Evolutionary conservation across 2,888 invertebrate genomes (phyloP).

Genomic region (Nephrotoma flavescens): DNA sequence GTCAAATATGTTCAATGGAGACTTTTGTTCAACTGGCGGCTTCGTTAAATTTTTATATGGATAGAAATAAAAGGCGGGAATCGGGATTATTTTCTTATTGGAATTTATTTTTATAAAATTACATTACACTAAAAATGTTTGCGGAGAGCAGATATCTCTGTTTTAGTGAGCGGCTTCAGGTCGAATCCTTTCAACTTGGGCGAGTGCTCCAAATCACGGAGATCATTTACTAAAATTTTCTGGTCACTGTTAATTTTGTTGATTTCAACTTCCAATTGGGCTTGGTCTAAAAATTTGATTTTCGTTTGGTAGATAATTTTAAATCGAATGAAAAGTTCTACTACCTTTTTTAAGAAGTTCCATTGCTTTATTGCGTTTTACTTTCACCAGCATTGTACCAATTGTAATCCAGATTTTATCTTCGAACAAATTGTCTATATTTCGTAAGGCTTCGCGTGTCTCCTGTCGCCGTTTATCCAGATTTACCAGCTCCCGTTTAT

Average conservation of each 20-base stretch:
- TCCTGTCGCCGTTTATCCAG: conserved; percentile 27
- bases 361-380: conserved; percentile 21
- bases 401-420: conserved; percentile 30
- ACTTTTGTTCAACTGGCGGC: not conserved
- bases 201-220: conserved; percentile 26
- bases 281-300: conserved; percentile 21
- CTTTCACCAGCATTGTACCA: conserved; percentile 27
- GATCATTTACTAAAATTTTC: conserved; percentile 27
- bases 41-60: not conserved
- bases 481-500: conserved; percentile 25
- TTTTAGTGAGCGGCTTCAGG: conserved; percentile 23
- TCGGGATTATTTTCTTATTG: not conserved
- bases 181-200: conserved; percentile 26
- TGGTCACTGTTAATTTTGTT: conserved; percentile 28
- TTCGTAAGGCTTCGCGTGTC: conserved; percentile 25
- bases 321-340: not conserved
- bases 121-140: conserved; percentile 15
- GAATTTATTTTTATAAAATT: not conserved
- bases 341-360: conserved; percentile 25
- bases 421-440: conserved; percentile 20
- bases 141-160: conserved; percentile 24
- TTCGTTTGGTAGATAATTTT: not conserved
- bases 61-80: not conserved
- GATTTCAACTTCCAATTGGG: conserved; percentile 25
- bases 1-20: not conserved